Evolutionary conservation across 2,113 vertebrate genomes (phyloP).

Genomic region (Micromys minutus): DNA sequence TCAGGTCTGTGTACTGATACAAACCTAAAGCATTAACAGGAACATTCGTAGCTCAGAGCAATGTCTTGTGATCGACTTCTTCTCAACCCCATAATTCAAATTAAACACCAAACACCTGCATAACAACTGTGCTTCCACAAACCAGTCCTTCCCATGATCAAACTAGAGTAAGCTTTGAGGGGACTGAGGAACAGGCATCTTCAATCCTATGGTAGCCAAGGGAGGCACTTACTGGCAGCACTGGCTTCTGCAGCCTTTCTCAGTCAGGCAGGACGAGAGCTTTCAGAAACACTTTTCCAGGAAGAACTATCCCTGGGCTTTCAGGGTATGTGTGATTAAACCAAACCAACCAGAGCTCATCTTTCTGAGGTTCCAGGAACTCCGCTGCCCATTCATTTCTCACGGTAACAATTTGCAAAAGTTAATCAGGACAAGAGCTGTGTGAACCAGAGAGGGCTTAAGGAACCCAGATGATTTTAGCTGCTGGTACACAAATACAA

Average conservation of each 20-base stretch:
- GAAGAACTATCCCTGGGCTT: background rate
- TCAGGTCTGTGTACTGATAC: background rate
- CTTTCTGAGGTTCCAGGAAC: background rate
- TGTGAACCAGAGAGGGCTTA: background rate
- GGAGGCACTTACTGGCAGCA: background rate
- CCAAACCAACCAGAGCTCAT: background rate
- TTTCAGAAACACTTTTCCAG: background rate
- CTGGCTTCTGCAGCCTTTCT: background rate
- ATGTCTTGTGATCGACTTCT: background rate
- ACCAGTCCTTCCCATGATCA: background rate
- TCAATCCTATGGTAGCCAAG: background rate
- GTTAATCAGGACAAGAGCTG: background rate
- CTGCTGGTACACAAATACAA: background rate
- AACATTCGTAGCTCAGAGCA: background rate
- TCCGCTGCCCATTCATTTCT: constrained; percentile 34
- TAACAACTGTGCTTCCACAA: background rate
- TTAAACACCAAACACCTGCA: background rate
- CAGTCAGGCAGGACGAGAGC: background rate
- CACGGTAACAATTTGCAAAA: background rate
- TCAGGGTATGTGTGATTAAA: background rate
- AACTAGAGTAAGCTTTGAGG: background rate
- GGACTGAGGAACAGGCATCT: background rate
- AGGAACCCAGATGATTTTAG: background rate
- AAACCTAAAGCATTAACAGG: background rate
- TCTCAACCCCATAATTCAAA: background rate